phyloP scores from a whole-genome alignment of 2,113 vertebrate genomes.

The Probosciger aterrimus region DNA sequence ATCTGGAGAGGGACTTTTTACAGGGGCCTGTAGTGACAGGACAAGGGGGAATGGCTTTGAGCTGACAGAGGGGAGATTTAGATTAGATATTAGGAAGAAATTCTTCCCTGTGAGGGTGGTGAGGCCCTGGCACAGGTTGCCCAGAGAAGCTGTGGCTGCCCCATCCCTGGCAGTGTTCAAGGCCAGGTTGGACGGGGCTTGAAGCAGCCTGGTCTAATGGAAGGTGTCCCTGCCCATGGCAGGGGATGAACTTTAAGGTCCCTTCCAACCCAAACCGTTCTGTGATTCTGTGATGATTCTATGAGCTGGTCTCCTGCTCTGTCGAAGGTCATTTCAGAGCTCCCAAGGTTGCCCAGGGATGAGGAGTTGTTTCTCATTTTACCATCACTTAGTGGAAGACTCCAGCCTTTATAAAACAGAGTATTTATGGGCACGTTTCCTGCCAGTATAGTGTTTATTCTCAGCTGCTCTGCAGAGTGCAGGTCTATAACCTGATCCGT shows the following conservation, averaged over 20 bases:
- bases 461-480: background rate
- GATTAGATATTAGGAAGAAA: background rate
- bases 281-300: background rate
- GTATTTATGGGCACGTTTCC: background rate
- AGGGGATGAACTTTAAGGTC: background rate
- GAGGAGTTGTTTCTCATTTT: background rate
- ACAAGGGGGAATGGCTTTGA: background rate
- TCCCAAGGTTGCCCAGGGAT: rapidly evolving
- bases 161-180: background rate
- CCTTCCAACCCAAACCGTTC: background rate
- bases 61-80: background rate
- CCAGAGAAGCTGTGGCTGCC: background rate
- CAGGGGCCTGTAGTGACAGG: background rate
- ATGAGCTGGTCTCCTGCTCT: background rate
- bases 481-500: background rate
- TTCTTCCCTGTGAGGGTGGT: background rate
- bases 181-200: background rate
- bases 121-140: background rate
- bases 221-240: background rate
- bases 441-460: background rate
- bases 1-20: background rate
- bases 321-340: background rate
- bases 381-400: background rate
- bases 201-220: background rate
- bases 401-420: background rate